phyloP scores from a whole-genome alignment of 2,797 vertebrate species.

The Cyclopterus lumpus region DNA sequence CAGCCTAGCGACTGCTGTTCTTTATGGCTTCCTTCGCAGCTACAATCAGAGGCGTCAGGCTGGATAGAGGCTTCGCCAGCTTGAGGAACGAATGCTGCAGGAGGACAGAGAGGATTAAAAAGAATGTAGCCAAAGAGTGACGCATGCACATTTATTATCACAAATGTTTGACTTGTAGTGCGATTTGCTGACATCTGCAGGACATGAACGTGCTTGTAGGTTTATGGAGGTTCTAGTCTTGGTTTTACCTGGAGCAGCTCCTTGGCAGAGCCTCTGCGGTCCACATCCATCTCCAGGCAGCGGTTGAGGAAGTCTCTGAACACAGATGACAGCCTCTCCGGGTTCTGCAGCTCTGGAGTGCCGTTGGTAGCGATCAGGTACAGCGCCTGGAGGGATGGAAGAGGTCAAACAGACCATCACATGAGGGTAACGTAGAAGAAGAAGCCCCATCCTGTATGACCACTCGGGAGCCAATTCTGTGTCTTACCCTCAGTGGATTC shows the following conservation, averaged over 20 bases:
- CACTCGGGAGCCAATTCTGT: neutral
- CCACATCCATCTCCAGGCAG: conserved; percentile 98
- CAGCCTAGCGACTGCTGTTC: conserved; percentile 94
- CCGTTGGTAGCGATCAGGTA: conserved; percentile 99
- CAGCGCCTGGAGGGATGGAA: conserved; percentile 84
- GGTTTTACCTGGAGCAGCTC: conserved; percentile 93
- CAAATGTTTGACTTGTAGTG: neutral
- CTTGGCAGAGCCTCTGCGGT: conserved; percentile 96
- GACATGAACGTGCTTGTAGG: neutral
- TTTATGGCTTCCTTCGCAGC: conserved; percentile 99
- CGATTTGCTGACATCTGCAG: neutral
- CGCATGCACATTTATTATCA: neutral
- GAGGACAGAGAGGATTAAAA: neutral
- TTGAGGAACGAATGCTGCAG: conserved; percentile 97
- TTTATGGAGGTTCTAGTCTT: neutral
- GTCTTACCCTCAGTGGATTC: conserved; percentile 93
- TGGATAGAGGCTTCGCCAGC: conserved; percentile 97
- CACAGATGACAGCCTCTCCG: conserved; percentile 95
- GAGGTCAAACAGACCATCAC: neutral
- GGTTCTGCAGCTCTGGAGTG: conserved; percentile 97
- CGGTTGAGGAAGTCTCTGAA: conserved; percentile 98
- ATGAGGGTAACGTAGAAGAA: neutral
- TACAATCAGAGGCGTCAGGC: conserved; percentile 98
- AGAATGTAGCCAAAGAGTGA: neutral
- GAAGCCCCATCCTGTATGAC: conserved; percentile 1